These are phyloP conservation scores for Antheraea assamensis DNA, from an alignment of 2,888 invertebrate genomes.

Conservation along the genomic window DNA sequence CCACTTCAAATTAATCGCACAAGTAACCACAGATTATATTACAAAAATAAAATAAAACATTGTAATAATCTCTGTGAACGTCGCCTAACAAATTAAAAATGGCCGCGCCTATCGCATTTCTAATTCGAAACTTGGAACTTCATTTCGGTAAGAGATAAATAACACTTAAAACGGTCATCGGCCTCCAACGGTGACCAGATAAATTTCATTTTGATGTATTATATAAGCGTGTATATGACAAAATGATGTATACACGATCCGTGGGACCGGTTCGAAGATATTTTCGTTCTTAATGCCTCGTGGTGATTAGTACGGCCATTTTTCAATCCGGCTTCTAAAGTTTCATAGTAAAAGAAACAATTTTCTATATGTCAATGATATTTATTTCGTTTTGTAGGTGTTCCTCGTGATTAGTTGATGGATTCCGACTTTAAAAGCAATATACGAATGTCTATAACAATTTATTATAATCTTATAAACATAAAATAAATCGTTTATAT, in stretches of 20 bases:
- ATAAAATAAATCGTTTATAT: background rate
- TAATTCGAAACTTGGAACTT: conserved; percentile 28
- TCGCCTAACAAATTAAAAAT: conserved; percentile 35
- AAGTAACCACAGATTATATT: conserved; percentile 13
- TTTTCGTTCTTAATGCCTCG: conserved; percentile 62
- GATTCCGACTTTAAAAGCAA: background rate
- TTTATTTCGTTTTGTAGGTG: conserved; percentile 26
- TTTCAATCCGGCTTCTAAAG: conserved; percentile 50
- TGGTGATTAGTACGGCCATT: conserved; percentile 69
- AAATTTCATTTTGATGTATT: conserved; percentile 72
- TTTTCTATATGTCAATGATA: conserved; percentile 56
- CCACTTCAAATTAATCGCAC: background rate
- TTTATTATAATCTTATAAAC: background rate
- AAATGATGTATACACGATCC: conserved; percentile 54
- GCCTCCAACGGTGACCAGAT: conserved; percentile 62
- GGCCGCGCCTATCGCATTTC: conserved; percentile 37
- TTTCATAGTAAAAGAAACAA: conserved; percentile 7
- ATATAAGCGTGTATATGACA: conserved; percentile 64
- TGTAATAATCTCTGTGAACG: conserved; percentile 36
- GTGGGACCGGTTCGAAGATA: conserved; percentile 57
- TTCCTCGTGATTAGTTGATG: background rate
- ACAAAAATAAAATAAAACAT: conserved; percentile 7
- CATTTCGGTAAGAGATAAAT: conserved; percentile 35
- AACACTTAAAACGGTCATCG: conserved; percentile 59
- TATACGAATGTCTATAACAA: background rate